These are phyloP conservation scores for Diabrotica balteata DNA, from an alignment of 2,888 invertebrate species.

Conservation along the genomic window DNA sequence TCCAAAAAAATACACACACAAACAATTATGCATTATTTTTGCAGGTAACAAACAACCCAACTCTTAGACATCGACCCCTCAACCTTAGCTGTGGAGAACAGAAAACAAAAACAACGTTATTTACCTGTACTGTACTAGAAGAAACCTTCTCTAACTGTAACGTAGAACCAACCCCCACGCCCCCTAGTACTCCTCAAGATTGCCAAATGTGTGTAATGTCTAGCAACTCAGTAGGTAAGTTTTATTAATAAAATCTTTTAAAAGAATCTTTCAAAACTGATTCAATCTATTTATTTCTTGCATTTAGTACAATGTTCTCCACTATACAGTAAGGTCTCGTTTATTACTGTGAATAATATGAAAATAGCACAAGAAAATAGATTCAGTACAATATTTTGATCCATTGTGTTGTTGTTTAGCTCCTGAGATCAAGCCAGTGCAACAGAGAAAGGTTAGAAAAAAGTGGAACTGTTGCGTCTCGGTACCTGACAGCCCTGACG, in stretches of 20 bases:
- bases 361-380: no score
- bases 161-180: conserved; percentile 61
- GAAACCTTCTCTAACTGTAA: conserved; percentile 56
- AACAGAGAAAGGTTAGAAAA: conserved; percentile 55
- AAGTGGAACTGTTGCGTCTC: conserved; percentile 69
- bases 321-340: no score
- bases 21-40: background rate
- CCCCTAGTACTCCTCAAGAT: conserved; percentile 58
- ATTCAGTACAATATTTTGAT: no score
- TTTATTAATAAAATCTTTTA: background rate
- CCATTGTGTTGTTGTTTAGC: conserved; percentile 12
- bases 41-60: conserved; percentile 44
- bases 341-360: no score
- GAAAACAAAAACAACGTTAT: conserved; percentile 50
- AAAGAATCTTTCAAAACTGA: background rate
- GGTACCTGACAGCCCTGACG: conserved; percentile 68
- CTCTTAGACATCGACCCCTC: conserved; percentile 41
- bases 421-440: conserved; percentile 42
- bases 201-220: conserved; percentile 54
- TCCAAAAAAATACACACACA: no score
- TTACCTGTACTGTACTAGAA: conserved; percentile 63
- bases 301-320: no score
- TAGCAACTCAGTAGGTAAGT: conserved; percentile 47
- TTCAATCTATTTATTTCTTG: background rate
- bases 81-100: conserved; percentile 41